Base-by-base conservation (phyloP, 2,888 invertebrate genomes). In the Drosophila kuntzei region DNA sequence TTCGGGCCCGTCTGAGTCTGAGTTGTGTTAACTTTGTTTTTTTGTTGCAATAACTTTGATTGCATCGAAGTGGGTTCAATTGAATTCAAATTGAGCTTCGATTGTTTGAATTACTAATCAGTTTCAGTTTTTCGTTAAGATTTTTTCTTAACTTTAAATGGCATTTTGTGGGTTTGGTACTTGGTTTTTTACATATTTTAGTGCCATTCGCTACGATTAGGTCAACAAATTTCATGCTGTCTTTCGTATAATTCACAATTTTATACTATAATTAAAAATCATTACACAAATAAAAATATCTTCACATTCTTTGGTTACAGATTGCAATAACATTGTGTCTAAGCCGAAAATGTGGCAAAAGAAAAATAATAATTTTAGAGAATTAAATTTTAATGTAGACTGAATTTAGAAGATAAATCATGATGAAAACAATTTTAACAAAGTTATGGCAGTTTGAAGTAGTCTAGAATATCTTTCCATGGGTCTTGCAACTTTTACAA, bases 11-110 rank as follows among this genome's bases (percentile, higher is more conserved):
- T 20, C 41, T 34, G 25, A 37, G 37, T 20, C 41, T 34, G 25
- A 37, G 53, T 46, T 54, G 49, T 44, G 43, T 46, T 50, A 36
- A 46, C 11, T 70, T 57, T 57, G 27, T 57, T 57, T 71, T 59
- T 59, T 46, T 63, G 36, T 44, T 66, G 68, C 64, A 72, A 75
- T 80, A 71, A 64, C 51, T 67, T 66, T 66, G 69, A 78, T 84
- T 80, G 73, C 71, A 46, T 39, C 50, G 60, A 71, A 80, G 69
- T 70, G 57, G 63, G 65, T 71, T 59, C 67, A 65, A 83, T 79
- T 68, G 67, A 69, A 79, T 78, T 73, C 46, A 71, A 83, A 87
- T 87, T 80, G 43, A 51, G 43, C 41, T 63, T 58, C 64, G 66
- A 79, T 71, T 76, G 59, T 55, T 70, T 62, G 64, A 68, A 69